phyloP scores from a whole-genome alignment of 2,113 vertebrate species.

The Gallinago media region DNA sequence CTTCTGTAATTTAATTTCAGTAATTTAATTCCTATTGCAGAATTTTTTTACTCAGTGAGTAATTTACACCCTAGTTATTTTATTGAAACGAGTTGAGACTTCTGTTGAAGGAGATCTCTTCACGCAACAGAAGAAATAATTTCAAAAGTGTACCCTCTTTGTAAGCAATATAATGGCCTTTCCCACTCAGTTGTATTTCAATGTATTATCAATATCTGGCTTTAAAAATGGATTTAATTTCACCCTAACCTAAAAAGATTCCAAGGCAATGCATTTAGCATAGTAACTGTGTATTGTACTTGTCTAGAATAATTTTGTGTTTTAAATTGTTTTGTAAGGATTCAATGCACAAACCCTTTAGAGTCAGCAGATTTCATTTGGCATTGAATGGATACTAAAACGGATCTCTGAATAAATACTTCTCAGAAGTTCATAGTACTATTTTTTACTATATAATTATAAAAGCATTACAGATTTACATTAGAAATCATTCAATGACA shows the following conservation, averaged over 20 bases:
- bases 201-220: neutral
- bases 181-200: neutral
- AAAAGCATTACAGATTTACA: conserved; percentile 15
- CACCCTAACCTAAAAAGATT: neutral
- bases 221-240: neutral
- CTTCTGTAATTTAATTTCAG: neutral
- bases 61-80: neutral
- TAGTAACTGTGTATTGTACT: neutral
- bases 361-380: conserved; percentile 3
- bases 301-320: neutral
- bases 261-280: neutral
- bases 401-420: neutral
- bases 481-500: neutral
- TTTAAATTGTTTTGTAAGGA: neutral
- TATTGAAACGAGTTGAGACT: neutral
- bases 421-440: neutral
- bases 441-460: neutral
- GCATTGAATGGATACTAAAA: neutral
- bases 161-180: neutral
- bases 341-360: neutral
- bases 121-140: neutral
- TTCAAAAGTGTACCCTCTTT: neutral
- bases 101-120: neutral
- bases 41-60: neutral
- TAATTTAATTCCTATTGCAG: neutral